Evolutionary conservation across 2,113 vertebrate species (phyloP), one percentile per base, ranked within the genome.

Genomic region (Vicugna pacos): DNA sequence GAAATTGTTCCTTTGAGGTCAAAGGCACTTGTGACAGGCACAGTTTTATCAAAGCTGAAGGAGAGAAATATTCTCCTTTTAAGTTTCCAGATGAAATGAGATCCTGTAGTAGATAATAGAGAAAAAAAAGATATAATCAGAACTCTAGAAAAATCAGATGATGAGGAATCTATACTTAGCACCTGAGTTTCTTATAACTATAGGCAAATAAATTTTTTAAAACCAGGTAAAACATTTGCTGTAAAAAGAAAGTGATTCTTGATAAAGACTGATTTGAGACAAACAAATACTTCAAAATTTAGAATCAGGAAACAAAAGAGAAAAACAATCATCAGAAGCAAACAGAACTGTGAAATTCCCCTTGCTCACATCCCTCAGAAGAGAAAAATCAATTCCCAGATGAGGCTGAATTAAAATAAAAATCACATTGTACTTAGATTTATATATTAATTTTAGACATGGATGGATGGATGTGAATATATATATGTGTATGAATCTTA

Each of bases 1-100:
- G 35, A 91, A 96, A 95, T 93, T n/a, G n/a, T 86, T 93, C 26
- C 60, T 96, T 93, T 96, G 91, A 89, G 84, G 54, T 94, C 56
- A 88, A 46, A 97, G 72, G 50, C 72, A 97, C 28, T 38, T 93
- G 26, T 89, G 50, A 96, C 54, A 96, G 72, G 67, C 56, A 75
- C 60, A 81, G 19, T 89, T 95, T 96, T 96, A 88, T 95, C 72
- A 93, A 72, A 77, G 79, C 8, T 89, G 20, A 12, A 82, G 14
- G n/a, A 81, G 26, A 86, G 67, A 94, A 50, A 85, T 89, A 86
- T 65, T 50, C 35, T 11, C n/a, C 38, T 85, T 89, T 89, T 79
- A 93, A 89, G 50, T 85, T 95, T 95, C 38, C 3, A 82, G 48
- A 56, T 56, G 2, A 48, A 58, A 95, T 80, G 26, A 95, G 67